A percentile compares a stretch with the other conserved stretches of the same genome.
Evolutionary conservation across 2,797 vertebrate species (phyloP).

Genomic region (Scomberomorus guttatus): DNA sequence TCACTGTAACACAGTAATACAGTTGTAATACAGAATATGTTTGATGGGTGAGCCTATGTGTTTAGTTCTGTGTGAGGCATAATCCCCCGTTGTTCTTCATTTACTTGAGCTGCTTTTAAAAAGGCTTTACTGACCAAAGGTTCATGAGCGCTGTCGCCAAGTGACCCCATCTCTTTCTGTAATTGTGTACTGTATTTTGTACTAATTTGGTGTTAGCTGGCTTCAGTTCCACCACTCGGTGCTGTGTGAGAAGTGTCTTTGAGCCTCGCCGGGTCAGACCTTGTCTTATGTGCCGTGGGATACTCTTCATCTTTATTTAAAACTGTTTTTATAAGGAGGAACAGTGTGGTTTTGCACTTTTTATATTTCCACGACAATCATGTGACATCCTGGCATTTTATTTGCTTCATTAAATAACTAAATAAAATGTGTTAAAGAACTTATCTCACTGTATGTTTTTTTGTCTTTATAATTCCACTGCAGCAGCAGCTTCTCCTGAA

Average conservation of each 20-base stretch:
- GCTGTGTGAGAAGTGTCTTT: slow-evolving; percentile 81
- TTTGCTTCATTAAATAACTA: slow-evolving; percentile 84
- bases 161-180: slow-evolving; percentile 69
- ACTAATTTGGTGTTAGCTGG: slow-evolving; percentile 77
- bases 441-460: slow-evolving; percentile 3
- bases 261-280: slow-evolving; percentile 80
- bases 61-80: slow-evolving; percentile 58
- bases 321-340: slow-evolving; percentile 82
- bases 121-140: slow-evolving; percentile 80
- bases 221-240: slow-evolving; percentile 73
- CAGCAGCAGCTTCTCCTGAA: slow-evolving; percentile 19
- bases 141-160: slow-evolving; percentile 73
- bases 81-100: slow-evolving; percentile 69
- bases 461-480: not conserved
- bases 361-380: slow-evolving; percentile 83
- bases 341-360: slow-evolving; percentile 88
- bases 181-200: slow-evolving; percentile 84
- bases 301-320: slow-evolving; percentile 86
- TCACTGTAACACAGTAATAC: slow-evolving; percentile 72
- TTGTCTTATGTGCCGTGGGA: slow-evolving; percentile 80
- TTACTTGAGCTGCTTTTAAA: slow-evolving; percentile 80
- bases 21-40: slow-evolving; percentile 76
- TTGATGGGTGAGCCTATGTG: slow-evolving; percentile 60
- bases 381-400: slow-evolving; percentile 83
- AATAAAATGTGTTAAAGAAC: slow-evolving; percentile 84